Conservation (phyloP, 64 coral and sea anemone species). For the Stylophora pistillata region DNA sequence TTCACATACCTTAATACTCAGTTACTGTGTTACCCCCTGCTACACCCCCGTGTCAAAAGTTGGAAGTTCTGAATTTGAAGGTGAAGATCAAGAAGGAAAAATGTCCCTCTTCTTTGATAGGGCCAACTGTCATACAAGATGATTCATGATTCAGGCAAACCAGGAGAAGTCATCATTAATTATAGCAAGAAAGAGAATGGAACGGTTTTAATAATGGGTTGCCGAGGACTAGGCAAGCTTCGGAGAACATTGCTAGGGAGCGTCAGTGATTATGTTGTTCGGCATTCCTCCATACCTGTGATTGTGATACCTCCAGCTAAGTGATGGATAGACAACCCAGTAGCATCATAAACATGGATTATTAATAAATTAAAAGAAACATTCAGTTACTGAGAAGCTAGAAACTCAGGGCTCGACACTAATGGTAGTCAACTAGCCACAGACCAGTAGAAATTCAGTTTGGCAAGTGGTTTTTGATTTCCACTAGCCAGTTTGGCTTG, state of each 20-base stretch:
- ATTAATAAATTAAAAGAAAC: no score
- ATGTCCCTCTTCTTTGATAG: background rate
- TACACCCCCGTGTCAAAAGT: background rate
- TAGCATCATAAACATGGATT: no score
- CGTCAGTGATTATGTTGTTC: conserved; percentile 94
- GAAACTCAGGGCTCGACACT: no score
- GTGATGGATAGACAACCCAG: no score
- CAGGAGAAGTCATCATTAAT: conserved; percentile 76
- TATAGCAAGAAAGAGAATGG: conserved; percentile 72
- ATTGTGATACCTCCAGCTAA: conserved; percentile 62
- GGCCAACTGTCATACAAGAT: conserved; percentile 45
- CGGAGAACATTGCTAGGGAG: conserved; percentile 91
- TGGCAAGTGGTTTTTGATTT: no score
- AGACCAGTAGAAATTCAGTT: no score
- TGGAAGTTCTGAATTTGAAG: background rate
- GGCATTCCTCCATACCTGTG: conserved; percentile 83
- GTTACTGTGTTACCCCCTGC: background rate
- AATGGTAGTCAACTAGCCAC: no score
- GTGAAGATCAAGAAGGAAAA: background rate
- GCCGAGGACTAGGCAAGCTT: conserved; percentile 71
- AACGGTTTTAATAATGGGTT: conserved; percentile 66
- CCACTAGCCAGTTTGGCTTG: no score
- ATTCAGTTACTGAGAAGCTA: no score
- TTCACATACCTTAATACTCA: no score
- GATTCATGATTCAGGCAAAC: conserved; percentile 43